Conservation (phyloP, 1,140 invertebrate species). For the Brachionus calyciflorus region DNA sequence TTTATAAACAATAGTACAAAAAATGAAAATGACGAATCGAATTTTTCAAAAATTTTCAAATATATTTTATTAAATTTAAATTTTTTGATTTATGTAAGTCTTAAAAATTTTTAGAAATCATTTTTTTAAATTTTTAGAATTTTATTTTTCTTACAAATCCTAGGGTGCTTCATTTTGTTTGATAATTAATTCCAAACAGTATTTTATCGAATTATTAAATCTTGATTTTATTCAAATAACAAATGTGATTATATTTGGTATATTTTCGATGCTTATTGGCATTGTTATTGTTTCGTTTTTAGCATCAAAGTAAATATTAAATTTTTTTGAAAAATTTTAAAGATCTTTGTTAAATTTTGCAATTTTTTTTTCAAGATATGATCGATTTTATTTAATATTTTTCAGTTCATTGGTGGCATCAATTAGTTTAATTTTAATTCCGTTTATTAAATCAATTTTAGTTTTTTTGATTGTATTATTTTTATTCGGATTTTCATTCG, state of each 20-base stretch:
- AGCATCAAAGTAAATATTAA: background rate
- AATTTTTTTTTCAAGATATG: background rate
- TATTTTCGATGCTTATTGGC: slow-evolving; percentile 22
- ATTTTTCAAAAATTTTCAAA: slow-evolving; percentile 5
- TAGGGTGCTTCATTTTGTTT: slow-evolving; percentile 36
- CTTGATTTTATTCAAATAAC: slow-evolving; percentile 34
- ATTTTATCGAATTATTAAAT: slow-evolving; percentile 33
- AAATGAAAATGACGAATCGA: slow-evolving; percentile 1
- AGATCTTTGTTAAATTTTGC: background rate
- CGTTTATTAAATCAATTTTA: slow-evolving; percentile 1
- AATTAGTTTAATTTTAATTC: slow-evolving; percentile 20
- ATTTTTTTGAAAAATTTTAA: background rate
- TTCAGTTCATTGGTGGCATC: background rate
- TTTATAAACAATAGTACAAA: too few relatives aligned
- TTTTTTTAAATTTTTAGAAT: background rate
- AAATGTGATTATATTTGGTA: background rate
- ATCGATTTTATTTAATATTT: slow-evolving; percentile 33
- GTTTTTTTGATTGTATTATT: background rate
- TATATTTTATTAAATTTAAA: slow-evolving; percentile 24
- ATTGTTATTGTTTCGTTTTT: background rate
- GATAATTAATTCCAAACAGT: slow-evolving; percentile 23
- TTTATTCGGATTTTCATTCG: slow-evolving; percentile 36
- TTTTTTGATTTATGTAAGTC: background rate
- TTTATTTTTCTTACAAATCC: background rate
- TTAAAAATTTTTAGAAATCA: background rate